phyloP scores from a whole-genome alignment of 2,797 vertebrate species.

The Pangasius larnaudii region DNA sequence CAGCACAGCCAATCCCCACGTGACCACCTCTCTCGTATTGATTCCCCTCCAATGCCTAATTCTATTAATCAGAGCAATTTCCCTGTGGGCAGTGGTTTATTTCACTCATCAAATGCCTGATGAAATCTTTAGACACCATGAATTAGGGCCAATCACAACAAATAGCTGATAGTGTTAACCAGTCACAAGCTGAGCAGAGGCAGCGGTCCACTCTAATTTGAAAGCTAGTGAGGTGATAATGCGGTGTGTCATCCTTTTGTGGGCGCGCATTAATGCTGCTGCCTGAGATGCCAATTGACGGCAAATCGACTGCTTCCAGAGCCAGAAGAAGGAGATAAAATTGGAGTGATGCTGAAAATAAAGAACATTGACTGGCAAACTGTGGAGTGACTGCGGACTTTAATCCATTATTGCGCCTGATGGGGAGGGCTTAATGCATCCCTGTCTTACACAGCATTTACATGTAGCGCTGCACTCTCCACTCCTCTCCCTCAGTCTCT shows the following conservation, averaged over 20 bases:
- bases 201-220: conserved; percentile 89
- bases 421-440: conserved; percentile 89
- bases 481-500: conserved; percentile 12
- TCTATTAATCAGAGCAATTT: conserved; percentile 87
- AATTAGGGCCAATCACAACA: conserved; percentile 84
- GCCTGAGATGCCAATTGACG: conserved; percentile 84
- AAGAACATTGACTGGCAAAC: conserved; percentile 89
- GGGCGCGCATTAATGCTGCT: conserved; percentile 91
- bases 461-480: conserved; percentile 60
- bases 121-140: conserved; percentile 87
- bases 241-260: conserved; percentile 86
- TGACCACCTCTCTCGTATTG: conserved; percentile 68
- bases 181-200: conserved; percentile 85
- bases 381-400: conserved; percentile 83
- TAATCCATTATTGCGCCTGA: conserved; percentile 89
- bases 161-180: conserved; percentile 86
- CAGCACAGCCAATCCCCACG: conserved; percentile 67
- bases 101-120: conserved; percentile 87
- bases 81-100: conserved; percentile 87
- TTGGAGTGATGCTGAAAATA: conserved; percentile 79
- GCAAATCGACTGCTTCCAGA: conserved; percentile 88
- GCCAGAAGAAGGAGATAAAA: conserved; percentile 72
- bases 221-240: conserved; percentile 91
- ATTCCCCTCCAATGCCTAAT: conserved; percentile 80
- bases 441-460: conserved; percentile 76